Evolutionary conservation across 2,888 invertebrate genomes (phyloP), one percentile per base, ranked within the genome.

Genomic region (Leucania comma): DNA sequence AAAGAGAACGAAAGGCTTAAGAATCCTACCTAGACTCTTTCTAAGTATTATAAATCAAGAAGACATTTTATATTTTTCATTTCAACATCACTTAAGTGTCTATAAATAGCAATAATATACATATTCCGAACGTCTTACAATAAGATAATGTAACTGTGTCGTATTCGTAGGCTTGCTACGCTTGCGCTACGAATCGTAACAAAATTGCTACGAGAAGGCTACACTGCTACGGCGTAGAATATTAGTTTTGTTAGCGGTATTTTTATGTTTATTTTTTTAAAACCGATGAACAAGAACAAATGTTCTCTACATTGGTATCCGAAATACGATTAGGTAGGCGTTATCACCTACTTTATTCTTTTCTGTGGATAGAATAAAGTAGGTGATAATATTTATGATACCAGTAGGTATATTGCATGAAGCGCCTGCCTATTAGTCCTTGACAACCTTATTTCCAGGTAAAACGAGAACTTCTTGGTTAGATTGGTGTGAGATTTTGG

Each of bases 111-210:
- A 65, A 48, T 61, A 62, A 42, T 42, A 20, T 2, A 20, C 42
- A 14, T 38, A 50, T n/a, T 58, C 10, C 42, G 46, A 42, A 56
- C 50, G 35, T 50, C 26, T 35, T 35, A 53, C 14, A 61, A 56
- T 59, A 69, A 51, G 58, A 56, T 61, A 59, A 53, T n/a, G n/a
- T n/a, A 69, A 54, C 20, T 20, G 26, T 35, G 12, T 46, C 58
- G 5, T 20, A 42, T 42, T 42, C 42, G 78, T 67, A 75, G 67
- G 48, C 67, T 61, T n/a, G 68, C 75, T 83, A 81, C 76, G 69
- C 12, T 12, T 56, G 71, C 54, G 81, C 83, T 80, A 83, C 80
- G 77, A 59, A 42, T 51, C 70, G 83, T 77, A 79, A 72, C 69
- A 57, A 58, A 56, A 65, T 69, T 56, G 71, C 74, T 81, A 72